These are phyloP conservation scores for Lacerta bilineata DNA, from an alignment of 2,797 vertebrate species.

Conservation along the genomic window DNA sequence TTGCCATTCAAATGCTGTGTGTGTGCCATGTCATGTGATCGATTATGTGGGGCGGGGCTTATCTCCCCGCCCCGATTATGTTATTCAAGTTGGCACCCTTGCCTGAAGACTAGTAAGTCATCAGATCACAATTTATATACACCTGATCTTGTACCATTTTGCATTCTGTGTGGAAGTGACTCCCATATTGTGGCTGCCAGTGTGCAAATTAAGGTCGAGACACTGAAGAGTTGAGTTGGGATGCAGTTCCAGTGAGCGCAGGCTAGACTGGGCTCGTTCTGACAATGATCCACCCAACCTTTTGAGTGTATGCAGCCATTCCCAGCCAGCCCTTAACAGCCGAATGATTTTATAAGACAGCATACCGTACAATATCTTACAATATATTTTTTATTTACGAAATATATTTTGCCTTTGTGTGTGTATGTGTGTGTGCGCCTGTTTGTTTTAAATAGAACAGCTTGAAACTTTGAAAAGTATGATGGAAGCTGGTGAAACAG, in stretches of 20 bases:
- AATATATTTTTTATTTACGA: slow-evolving; percentile 23
- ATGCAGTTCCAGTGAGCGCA: background rate
- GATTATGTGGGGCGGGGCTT: no score
- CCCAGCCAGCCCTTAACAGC: background rate
- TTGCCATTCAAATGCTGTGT: no score
- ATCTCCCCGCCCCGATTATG: no score
- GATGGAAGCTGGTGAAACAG: slow-evolving; percentile 96
- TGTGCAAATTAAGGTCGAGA: background rate
- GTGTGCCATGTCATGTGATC: no score
- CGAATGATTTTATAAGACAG: background rate
- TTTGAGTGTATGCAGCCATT: background rate
- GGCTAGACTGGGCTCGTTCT: background rate
- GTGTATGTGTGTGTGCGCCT: background rate
- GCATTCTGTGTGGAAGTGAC: background rate
- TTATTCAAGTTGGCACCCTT: no score
- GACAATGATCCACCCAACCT: background rate
- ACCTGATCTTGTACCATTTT: background rate
- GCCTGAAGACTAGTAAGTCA: background rate
- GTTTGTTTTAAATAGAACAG: slow-evolving; percentile 86
- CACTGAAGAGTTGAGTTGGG: no score
- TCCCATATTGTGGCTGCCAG: background rate
- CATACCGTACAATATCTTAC: background rate
- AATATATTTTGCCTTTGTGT: background rate
- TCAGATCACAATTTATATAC: background rate
- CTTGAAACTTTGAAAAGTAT: slow-evolving; percentile 96